Conservation (phyloP, 2,797 vertebrate genomes). For the Karalla daura region DNA sequence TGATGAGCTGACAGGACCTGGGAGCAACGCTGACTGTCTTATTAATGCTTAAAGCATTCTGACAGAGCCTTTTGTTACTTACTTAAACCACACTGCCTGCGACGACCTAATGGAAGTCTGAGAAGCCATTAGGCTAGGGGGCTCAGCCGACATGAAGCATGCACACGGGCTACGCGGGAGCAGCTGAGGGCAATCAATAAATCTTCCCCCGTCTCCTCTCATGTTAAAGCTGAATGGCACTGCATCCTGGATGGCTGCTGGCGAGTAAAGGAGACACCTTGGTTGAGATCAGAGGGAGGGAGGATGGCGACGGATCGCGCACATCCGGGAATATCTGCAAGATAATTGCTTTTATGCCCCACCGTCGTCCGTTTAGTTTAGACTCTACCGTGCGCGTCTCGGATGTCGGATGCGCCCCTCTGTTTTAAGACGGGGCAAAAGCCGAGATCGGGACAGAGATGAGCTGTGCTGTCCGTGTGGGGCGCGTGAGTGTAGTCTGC, state of each 20-base stretch:
- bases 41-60: slow-evolving; percentile 81
- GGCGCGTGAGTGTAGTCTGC: slow-evolving; percentile 41
- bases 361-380: slow-evolving; percentile 5
- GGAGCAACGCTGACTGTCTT: slow-evolving; percentile 68
- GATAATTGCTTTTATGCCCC: slow-evolving; percentile 27
- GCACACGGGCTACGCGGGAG: slow-evolving; percentile 58
- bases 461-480: slow-evolving; percentile 29
- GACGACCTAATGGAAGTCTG: slow-evolving; percentile 79
- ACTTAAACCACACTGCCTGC: slow-evolving; percentile 81
- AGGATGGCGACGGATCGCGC: slow-evolving; percentile 22
- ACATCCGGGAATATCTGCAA: slow-evolving; percentile 16
- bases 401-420: not conserved
- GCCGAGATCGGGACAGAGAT: slow-evolving; percentile 47
- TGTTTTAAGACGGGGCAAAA: slow-evolving; percentile 22
- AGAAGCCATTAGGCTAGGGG: slow-evolving; percentile 78
- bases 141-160: slow-evolving; percentile 76
- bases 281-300: slow-evolving; percentile 45
- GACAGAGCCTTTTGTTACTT: slow-evolving; percentile 81
- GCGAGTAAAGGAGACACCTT: slow-evolving; percentile 68
- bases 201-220: slow-evolving; percentile 45
- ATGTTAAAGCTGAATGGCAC: slow-evolving; percentile 70
- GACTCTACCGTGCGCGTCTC: slow-evolving; percentile 9
- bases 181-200: slow-evolving; percentile 75
- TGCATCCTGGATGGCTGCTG: slow-evolving; percentile 59
- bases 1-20: slow-evolving; percentile 64